Conservation (phyloP, 2,888 invertebrate genomes). For the Papilio gigon region DNA sequence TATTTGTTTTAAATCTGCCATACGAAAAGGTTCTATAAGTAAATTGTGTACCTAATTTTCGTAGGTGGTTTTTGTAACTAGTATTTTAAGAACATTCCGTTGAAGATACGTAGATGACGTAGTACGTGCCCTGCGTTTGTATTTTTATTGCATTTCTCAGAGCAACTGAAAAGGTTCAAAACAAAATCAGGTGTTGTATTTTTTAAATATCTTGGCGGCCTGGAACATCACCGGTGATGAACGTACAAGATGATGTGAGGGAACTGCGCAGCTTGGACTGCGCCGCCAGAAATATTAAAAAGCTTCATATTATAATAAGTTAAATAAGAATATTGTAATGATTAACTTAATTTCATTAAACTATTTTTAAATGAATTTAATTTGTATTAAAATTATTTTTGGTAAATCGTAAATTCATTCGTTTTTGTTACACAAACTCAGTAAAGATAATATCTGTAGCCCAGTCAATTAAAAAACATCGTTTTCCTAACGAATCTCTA, state of each 20-base stretch:
- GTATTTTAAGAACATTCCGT: constrained; percentile 37
- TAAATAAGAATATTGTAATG: no score
- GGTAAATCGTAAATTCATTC: no score
- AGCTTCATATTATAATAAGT: not conserved
- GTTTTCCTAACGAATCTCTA: not conserved
- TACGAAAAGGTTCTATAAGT: not conserved
- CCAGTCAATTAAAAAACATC: not conserved
- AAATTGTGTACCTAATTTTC: constrained; percentile 19
- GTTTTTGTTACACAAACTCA: not conserved
- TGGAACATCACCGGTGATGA: no score
- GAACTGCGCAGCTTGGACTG: no score
- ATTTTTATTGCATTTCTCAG: constrained; percentile 14
- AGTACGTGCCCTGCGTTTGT: not conserved
- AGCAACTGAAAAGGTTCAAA: no score
- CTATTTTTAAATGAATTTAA: no score
- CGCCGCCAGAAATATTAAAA: no score
- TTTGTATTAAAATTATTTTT: no score
- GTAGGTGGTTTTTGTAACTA: constrained; percentile 13
- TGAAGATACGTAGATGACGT: constrained; percentile 14
- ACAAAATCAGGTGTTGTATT: no score
- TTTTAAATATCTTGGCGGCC: no score
- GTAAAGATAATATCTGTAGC: not conserved
- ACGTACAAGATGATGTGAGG: no score
- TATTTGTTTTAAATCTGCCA: not conserved
- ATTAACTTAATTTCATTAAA: no score